These are phyloP conservation scores for Tetragnatha montana DNA, from an alignment of 2,888 invertebrate genomes.

Conservation along the genomic window DNA sequence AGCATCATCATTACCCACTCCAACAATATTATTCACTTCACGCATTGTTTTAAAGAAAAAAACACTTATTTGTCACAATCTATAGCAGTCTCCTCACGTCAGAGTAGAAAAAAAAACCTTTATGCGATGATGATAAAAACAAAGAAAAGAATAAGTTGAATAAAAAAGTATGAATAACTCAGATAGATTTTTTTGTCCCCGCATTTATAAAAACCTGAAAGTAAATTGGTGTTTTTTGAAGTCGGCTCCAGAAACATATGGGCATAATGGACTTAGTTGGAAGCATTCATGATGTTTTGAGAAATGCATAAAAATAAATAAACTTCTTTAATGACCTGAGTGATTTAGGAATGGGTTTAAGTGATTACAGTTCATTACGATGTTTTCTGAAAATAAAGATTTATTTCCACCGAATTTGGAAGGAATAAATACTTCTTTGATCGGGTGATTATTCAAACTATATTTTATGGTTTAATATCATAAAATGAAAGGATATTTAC, in stretches of 20 bases:
- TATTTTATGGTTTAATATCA: not conserved
- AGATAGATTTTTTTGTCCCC: not conserved
- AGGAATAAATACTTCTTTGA: not conserved
- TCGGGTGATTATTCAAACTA: not conserved
- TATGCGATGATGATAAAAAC: not conserved
- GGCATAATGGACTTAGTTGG: not conserved
- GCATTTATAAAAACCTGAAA: not conserved
- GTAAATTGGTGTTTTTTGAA: not conserved
- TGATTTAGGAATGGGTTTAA: not conserved
- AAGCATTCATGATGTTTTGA: not conserved
- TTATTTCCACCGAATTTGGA: not conserved
- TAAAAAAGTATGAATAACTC: not conserved
- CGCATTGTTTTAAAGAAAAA: not conserved
- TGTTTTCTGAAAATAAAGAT: not conserved
- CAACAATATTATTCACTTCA: not conserved
- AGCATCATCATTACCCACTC: not conserved
- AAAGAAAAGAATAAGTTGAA: not conserved
- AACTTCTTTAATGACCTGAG: not conserved
- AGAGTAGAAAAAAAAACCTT: not conserved
- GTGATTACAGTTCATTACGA: not conserved
- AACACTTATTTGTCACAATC: not conserved
- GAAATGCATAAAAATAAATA: not conserved
- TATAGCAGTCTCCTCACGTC: not conserved
- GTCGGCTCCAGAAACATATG: not conserved
- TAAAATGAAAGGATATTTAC: not conserved